These are phyloP conservation scores for Diorhabda carinulata DNA, from an alignment of 1,140 invertebrate species.

Conservation along the genomic window DNA sequence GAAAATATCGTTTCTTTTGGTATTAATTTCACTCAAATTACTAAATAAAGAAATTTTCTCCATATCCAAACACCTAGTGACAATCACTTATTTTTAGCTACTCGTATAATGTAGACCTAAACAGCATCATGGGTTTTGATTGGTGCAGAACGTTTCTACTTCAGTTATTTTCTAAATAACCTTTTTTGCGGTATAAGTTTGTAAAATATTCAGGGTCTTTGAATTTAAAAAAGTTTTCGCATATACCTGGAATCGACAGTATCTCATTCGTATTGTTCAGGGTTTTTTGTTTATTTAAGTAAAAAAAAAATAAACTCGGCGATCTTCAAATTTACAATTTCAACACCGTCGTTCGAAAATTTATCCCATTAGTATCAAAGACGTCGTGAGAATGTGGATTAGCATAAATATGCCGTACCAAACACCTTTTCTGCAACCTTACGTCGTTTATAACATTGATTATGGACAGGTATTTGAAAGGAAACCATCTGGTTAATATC, in stretches of 20 bases:
- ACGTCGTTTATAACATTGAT: conserved; percentile 20
- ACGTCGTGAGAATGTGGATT: conserved; percentile 12
- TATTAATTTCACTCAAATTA: too few relatives aligned
- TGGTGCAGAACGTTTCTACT: too few relatives aligned
- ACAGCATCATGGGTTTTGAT: too few relatives aligned
- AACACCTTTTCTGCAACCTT: conserved; percentile 26
- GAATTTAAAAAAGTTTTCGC: conserved; percentile 5
- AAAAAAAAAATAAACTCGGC: conserved; percentile 5
- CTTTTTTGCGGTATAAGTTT: too few relatives aligned
- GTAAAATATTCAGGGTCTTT: too few relatives aligned
- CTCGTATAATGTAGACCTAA: too few relatives aligned
- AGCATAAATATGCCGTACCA: conserved; percentile 26
- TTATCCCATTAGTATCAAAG: conserved; percentile 21
- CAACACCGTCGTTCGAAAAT: conserved; percentile 13
- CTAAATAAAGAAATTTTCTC: too few relatives aligned
- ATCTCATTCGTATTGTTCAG: not conserved
- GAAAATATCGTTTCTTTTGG: too few relatives aligned
- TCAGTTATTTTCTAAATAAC: too few relatives aligned
- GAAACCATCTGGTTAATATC: conserved; percentile 1
- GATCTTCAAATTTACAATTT: conserved; percentile 16
- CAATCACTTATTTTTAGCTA: too few relatives aligned
- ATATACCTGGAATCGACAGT: conserved; percentile 12
- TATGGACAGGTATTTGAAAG: conserved; percentile 10
- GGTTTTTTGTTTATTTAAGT: not conserved
- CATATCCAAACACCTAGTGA: too few relatives aligned